These are phyloP conservation scores for Phortica variegata DNA, from an alignment of 1,140 invertebrate genomes.

Conservation along the genomic window DNA sequence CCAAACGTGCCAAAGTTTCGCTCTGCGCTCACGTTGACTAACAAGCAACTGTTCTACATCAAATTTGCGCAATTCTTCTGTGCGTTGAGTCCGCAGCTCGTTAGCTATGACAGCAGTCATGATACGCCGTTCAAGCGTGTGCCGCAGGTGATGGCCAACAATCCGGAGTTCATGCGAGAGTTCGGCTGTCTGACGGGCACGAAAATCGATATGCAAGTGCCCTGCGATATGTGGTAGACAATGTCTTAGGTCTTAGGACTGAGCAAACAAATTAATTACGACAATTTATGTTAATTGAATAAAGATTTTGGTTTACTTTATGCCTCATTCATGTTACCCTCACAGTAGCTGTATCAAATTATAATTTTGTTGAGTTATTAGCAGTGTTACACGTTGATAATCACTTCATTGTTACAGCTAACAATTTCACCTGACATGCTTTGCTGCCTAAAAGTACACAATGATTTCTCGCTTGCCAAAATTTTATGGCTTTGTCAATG, in stretches of 20 bases:
- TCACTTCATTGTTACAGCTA: constrained; percentile 22
- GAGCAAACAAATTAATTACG: not conserved
- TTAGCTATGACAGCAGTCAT: constrained; percentile 5
- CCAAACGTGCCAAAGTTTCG: constrained; percentile 3
- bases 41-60: constrained; percentile 12
- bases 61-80: constrained; percentile 18
- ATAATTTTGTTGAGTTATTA: constrained; percentile 6
- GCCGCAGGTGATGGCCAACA: constrained; percentile 2
- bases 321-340: no score
- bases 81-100: not conserved
- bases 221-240: constrained; percentile 7
- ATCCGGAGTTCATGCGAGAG: not conserved
- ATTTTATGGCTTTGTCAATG: no score
- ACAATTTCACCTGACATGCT: constrained; percentile 30
- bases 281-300: constrained; percentile 11
- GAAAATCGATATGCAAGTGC: no score
- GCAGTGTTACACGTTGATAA: constrained; percentile 2
- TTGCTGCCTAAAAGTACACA: no score
- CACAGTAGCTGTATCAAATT: no score
- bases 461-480: no score
- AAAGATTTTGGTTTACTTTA: constrained; percentile 7
- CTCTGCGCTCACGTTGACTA: constrained; percentile 22
- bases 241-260: not conserved
- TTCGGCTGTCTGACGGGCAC: not conserved
- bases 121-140: constrained; percentile 4